Percentiles rank a stretch among this genome's conserved stretches.
Conservation (phyloP, 1,140 invertebrate species). For the Periplaneta americana region DNA sequence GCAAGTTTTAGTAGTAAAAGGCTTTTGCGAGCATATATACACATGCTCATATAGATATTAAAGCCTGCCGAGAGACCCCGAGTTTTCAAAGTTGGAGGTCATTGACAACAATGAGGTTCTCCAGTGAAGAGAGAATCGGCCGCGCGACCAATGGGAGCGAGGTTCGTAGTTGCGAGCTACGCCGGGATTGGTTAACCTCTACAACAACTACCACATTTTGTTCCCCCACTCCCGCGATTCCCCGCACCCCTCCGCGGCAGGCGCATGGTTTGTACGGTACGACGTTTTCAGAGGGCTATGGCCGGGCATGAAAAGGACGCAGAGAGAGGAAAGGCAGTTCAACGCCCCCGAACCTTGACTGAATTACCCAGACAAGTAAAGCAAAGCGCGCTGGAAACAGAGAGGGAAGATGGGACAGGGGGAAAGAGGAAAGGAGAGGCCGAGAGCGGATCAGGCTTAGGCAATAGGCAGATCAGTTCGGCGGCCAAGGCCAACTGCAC, state of each 20-base stretch:
- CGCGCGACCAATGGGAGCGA: constrained; percentile 11
- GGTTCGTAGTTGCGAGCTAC: constrained; percentile 2
- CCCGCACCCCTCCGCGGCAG: constrained; percentile 25
- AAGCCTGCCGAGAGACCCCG: background rate
- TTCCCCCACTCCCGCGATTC: constrained; percentile 4
- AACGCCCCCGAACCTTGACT: constrained; percentile 62
- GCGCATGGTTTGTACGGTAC: constrained; percentile 16
- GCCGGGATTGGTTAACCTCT: constrained; percentile 19
- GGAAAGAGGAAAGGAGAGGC: no score
- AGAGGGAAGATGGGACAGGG: no score
- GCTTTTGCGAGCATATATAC: background rate
- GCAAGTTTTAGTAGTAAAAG: background rate
- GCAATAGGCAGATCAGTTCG: background rate
- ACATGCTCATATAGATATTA: background rate
- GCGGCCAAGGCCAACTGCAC: background rate
- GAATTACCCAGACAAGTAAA: constrained; percentile 57
- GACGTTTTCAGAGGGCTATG: constrained; percentile 14
- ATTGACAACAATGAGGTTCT: constrained; percentile 15
- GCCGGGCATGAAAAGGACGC: constrained; percentile 24
- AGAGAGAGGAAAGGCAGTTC: constrained; percentile 44
- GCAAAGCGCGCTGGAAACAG: constrained; percentile 46
- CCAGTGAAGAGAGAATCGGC: background rate
- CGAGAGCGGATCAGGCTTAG: no score
- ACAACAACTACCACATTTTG: background rate
- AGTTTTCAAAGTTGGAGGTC: constrained; percentile 23